These are phyloP conservation scores for Acanthopleura granulata DNA, from an alignment of 2,888 invertebrate species.

Conservation along the genomic window DNA sequence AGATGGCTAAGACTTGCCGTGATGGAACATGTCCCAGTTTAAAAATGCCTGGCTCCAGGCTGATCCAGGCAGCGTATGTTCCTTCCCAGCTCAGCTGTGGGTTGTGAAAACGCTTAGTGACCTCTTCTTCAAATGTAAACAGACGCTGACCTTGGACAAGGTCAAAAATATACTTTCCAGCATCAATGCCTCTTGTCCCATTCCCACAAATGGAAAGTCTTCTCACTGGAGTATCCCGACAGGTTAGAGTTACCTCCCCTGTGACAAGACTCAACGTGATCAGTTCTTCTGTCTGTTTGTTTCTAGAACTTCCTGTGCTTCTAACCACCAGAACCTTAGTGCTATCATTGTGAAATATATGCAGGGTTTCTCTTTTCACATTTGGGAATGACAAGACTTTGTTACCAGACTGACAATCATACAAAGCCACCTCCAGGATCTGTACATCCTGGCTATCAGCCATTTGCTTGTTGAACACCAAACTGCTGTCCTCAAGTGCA, in stretches of 20 bases:
- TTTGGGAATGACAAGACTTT: not conserved
- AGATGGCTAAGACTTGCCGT: constrained; percentile 32
- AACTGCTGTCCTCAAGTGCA: constrained; percentile 15
- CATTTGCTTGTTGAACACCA: constrained; percentile 23
- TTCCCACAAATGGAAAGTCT: constrained; percentile 26
- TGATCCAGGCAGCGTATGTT: constrained; percentile 38
- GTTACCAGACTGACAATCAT: not conserved
- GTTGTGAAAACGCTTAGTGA: not conserved
- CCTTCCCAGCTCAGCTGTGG: constrained; percentile 40
- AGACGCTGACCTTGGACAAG: constrained; percentile 32
- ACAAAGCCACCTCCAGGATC: not conserved
- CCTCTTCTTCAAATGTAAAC: constrained; percentile 35
- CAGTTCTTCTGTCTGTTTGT: constrained; percentile 20
- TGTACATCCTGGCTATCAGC: not conserved
- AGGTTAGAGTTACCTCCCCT: constrained; percentile 28
- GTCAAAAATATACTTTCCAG: constrained; percentile 35
- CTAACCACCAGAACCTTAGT: not conserved
- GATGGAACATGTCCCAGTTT: constrained; percentile 37
- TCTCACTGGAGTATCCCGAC: constrained; percentile 26
- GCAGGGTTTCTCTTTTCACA: not conserved
- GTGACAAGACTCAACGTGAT: constrained; percentile 33
- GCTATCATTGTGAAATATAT: not conserved
- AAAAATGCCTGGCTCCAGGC: constrained; percentile 31
- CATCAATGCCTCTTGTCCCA: constrained; percentile 42
- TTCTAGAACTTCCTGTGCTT: not conserved